These are phyloP conservation scores for Andrena fulva DNA, from an alignment of 2,888 invertebrate species.

Conservation along the genomic window DNA sequence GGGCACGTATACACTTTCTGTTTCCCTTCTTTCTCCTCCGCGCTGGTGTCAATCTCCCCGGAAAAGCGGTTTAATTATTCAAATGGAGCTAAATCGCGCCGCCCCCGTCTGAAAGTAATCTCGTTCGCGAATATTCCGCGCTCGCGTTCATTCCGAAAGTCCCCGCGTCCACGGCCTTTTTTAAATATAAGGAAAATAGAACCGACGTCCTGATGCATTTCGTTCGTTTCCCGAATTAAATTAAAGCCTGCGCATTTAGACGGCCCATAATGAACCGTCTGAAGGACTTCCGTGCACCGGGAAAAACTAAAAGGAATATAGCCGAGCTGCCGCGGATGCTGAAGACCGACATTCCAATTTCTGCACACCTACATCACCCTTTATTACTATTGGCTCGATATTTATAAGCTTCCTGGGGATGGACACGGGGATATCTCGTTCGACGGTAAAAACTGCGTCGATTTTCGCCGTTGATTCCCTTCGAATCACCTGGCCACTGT, in stretches of 20 bases:
- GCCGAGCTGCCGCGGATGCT: neutral
- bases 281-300: neutral
- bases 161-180: neutral
- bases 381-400: conserved; percentile 36
- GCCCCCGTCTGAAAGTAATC: conserved; percentile 26
- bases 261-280: conserved; percentile 16
- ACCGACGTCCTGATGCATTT: neutral
- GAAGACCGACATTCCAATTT: conserved; percentile 7
- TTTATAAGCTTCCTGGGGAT: conserved; percentile 43
- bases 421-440: conserved; percentile 24
- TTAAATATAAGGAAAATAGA: conserved; percentile 6
- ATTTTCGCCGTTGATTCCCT: conserved; percentile 54
- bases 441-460: conserved; percentile 25
- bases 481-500: conserved; percentile 66
- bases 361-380: neutral
- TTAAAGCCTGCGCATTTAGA: conserved; percentile 24
- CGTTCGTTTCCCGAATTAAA: conserved; percentile 4
- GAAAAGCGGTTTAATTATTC: conserved; percentile 77
- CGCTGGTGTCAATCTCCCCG: conserved; percentile 66
- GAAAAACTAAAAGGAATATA: neutral
- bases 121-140: conserved; percentile 14
- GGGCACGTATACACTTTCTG: conserved; percentile 52
- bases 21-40: conserved; percentile 46
- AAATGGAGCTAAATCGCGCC: conserved; percentile 67
- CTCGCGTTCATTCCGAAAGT: conserved; percentile 8